A percentile compares a stretch with the other conserved stretches of the same genome.
Conservation (phyloP, 2,888 invertebrate genomes). For the Mechanitis mazaeus region DNA sequence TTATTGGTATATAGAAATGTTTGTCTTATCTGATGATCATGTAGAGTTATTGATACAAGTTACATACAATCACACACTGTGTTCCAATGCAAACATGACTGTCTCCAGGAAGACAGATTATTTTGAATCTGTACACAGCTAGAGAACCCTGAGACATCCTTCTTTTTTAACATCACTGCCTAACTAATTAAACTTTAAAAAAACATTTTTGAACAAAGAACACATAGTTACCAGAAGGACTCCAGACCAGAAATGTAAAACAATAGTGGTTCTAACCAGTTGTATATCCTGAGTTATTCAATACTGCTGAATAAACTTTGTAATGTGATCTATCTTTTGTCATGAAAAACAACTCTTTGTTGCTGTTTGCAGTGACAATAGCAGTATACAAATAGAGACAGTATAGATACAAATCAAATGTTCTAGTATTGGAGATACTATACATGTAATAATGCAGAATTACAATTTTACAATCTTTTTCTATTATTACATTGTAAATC, state of each 20-base stretch:
- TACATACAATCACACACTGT: conserved; percentile 66
- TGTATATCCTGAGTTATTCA: conserved; percentile 40
- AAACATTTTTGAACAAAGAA: conserved; percentile 17
- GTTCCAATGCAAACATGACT: conserved; percentile 62
- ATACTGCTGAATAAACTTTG: conserved; percentile 36
- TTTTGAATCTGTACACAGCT: conserved; percentile 61
- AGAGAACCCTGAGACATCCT: conserved; percentile 65
- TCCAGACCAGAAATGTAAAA: conserved; percentile 45
- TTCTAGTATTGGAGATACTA: no score
- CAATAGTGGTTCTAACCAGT: conserved; percentile 51
- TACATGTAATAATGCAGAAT: no score
- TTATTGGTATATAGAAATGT: no score
- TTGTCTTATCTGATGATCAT: not conserved
- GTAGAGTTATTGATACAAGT: not conserved
- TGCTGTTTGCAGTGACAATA: conserved; percentile 21
- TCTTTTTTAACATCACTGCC: conserved; percentile 65
- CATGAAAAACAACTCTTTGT: conserved; percentile 23
- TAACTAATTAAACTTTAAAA: not conserved
- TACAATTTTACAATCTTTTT: no score
- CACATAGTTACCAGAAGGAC: conserved; percentile 36
- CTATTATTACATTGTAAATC: no score
- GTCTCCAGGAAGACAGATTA: conserved; percentile 56
- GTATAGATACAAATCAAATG: no score
- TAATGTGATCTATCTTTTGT: conserved; percentile 38
- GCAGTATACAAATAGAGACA: not conserved